A percentile compares a stretch with the other conserved stretches of the same genome.
These are phyloP conservation scores for Ptychoptera albimana DNA, from an alignment of 2,888 invertebrate species.

Conservation along the genomic window DNA sequence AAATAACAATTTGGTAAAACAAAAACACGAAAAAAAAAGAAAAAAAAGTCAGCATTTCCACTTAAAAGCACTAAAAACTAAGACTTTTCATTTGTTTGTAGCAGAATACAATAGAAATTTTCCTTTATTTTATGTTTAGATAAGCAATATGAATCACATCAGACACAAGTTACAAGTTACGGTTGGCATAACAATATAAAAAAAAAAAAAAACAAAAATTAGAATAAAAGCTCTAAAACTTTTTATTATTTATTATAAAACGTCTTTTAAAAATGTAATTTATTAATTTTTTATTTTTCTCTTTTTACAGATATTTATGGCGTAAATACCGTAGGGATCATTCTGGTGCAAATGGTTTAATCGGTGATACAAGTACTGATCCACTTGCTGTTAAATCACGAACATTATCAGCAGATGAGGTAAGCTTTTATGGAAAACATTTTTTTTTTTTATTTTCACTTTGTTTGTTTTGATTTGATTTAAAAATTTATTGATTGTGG, in stretches of 20 bases:
- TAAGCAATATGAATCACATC: too few relatives aligned
- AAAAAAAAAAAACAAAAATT: not conserved
- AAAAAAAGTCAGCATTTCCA: too few relatives aligned
- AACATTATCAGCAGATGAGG: conserved; percentile 19
- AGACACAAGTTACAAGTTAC: too few relatives aligned
- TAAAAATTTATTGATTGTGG: not conserved
- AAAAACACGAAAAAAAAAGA: too few relatives aligned
- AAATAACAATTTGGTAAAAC: too few relatives aligned
- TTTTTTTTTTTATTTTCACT: not conserved
- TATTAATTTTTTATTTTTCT: conserved; percentile 4
- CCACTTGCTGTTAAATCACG: conserved; percentile 19
- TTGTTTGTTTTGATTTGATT: too few relatives aligned
- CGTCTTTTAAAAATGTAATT: not conserved
- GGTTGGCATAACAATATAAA: too few relatives aligned
- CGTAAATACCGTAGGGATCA: conserved; percentile 33
- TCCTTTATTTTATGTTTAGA: too few relatives aligned
- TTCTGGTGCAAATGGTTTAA: conserved; percentile 30
- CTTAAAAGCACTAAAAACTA: too few relatives aligned
- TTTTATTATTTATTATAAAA: not conserved
- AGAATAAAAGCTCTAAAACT: too few relatives aligned
- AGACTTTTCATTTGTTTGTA: too few relatives aligned
- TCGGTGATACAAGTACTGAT: conserved; percentile 31
- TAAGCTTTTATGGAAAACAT: conserved; percentile 7
- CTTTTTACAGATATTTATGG: conserved; percentile 35
- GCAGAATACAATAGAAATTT: too few relatives aligned